Conservation (phyloP, 2,797 vertebrate species). For the Cyprinella venusta region DNA sequence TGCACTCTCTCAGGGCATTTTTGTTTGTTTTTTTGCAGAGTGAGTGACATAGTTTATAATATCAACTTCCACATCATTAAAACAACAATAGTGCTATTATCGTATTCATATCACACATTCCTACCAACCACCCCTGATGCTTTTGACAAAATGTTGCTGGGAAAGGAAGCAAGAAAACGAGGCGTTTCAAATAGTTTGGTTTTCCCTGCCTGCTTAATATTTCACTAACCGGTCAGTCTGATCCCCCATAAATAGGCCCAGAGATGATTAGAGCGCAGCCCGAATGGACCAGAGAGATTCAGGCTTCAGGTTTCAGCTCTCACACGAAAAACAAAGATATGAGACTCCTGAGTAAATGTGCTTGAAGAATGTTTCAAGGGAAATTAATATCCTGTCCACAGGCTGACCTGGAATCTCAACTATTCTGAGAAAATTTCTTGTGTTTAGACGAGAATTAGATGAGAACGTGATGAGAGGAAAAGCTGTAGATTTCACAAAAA, state of each 20-base stretch:
- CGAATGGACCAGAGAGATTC: background rate
- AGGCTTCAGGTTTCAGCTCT: slow-evolving; percentile 18
- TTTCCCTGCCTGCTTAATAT: slow-evolving; percentile 53
- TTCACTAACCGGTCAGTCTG: slow-evolving; percentile 36
- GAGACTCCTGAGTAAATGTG: slow-evolving; percentile 22
- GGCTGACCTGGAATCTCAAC: slow-evolving; percentile 29
- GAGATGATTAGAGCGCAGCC: slow-evolving; percentile 21
- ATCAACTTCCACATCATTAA: background rate
- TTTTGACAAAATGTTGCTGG: slow-evolving; percentile 19
- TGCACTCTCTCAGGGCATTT: background rate
- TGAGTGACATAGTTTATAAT: background rate
- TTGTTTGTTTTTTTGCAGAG: background rate
- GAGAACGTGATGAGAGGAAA: background rate
- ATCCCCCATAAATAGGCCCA: slow-evolving; percentile 1
- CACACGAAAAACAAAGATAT: slow-evolving; percentile 30
- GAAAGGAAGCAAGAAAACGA: slow-evolving; percentile 50
- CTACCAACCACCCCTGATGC: background rate
- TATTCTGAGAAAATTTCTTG: slow-evolving; percentile 19
- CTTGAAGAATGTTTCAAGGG: background rate
- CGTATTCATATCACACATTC: background rate
- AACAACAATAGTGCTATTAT: background rate
- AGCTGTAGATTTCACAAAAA: background rate
- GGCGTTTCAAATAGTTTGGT: slow-evolving; percentile 36
- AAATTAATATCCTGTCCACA: slow-evolving; percentile 45
- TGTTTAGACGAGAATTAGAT: slow-evolving; percentile 20